These are phyloP conservation scores for Enoplosus armatus DNA, from an alignment of 2,797 vertebrate genomes.

Conservation along the genomic window DNA sequence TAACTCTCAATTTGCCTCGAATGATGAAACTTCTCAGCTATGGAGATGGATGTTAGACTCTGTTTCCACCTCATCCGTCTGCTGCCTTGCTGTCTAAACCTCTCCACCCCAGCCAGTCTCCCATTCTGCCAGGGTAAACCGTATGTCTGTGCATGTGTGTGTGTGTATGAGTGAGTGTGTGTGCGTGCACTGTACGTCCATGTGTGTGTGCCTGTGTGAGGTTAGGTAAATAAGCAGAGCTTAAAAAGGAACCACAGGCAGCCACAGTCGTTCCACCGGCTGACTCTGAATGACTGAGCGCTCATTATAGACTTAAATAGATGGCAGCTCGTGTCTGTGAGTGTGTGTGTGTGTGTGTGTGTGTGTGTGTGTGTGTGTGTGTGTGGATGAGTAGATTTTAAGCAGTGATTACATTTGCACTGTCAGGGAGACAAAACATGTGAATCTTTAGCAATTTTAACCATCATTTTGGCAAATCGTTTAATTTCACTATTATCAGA, in stretches of 20 bases:
- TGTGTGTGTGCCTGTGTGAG: slow-evolving; percentile 77
- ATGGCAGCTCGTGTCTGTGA: slow-evolving; percentile 69
- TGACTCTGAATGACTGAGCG: slow-evolving; percentile 81
- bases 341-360: slow-evolving; percentile 41
- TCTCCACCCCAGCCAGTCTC: slow-evolving; percentile 69
- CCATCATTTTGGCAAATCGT: slow-evolving; percentile 46
- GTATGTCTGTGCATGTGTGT: slow-evolving; percentile 33
- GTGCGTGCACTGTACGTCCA: slow-evolving; percentile 23
- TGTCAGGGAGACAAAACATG: slow-evolving; percentile 70
- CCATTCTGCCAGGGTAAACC: slow-evolving; percentile 80
- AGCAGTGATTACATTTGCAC: slow-evolving; percentile 67
- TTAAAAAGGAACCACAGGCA: slow-evolving; percentile 84
- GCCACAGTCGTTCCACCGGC: slow-evolving; percentile 80
- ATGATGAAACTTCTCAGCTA: slow-evolving; percentile 80
- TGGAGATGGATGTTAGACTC: slow-evolving; percentile 80
- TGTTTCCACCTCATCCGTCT: slow-evolving; percentile 82
- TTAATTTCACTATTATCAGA: slow-evolving; percentile 62
- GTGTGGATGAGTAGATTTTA: slow-evolving; percentile 66
- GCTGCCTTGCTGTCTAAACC: slow-evolving; percentile 79
- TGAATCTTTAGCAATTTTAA: slow-evolving; percentile 58
- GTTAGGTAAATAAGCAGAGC: slow-evolving; percentile 85
- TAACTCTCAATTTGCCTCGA: slow-evolving; percentile 77
- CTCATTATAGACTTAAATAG: slow-evolving; percentile 85
- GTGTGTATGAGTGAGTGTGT: slow-evolving; percentile 20
- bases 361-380: slow-evolving; percentile 37